A percentile compares a stretch with the other conserved stretches of the same genome.
phyloP scores from a whole-genome alignment of 1,140 invertebrate species.

The Eufriesea mexicana region DNA sequence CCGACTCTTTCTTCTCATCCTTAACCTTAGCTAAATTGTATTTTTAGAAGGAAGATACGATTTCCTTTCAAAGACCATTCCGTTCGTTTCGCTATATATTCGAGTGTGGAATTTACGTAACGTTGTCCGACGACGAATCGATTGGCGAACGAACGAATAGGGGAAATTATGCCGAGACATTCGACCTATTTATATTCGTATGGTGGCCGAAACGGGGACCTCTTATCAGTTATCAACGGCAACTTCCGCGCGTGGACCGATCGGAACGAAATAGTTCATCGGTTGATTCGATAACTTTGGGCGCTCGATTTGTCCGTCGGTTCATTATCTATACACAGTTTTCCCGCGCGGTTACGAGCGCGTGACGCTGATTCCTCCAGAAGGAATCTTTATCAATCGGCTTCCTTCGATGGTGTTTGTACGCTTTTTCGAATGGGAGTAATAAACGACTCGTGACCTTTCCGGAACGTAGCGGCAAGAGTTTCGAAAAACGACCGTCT shows the following conservation, averaged over 20 bases:
- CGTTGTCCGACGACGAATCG: neutral
- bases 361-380: slow-evolving; percentile 3
- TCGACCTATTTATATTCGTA: slow-evolving; percentile 6
- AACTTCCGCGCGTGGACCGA: slow-evolving; percentile 48
- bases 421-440: slow-evolving; percentile 61
- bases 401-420: slow-evolving; percentile 64
- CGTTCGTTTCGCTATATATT: too few relatives aligned
- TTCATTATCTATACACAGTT: slow-evolving; percentile 44
- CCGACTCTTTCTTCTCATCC: too few relatives aligned
- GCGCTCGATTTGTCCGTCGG: slow-evolving; percentile 34
- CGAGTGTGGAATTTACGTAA: too few relatives aligned
- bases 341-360: neutral
- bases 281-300: slow-evolving; percentile 59
- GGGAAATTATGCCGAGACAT: neutral
- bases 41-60: too few relatives aligned
- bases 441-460: slow-evolving; percentile 71
- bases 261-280: slow-evolving; percentile 58
- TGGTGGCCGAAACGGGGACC: neutral
- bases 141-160: neutral
- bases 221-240: slow-evolving; percentile 47
- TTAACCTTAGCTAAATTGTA: too few relatives aligned
- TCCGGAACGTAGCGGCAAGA: slow-evolving; percentile 39
- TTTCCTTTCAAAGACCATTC: too few relatives aligned
- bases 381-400: slow-evolving; percentile 75
- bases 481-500: slow-evolving; percentile 40